These are phyloP conservation scores for Pseudobourletiella spinata DNA, from an alignment of 1,140 invertebrate genomes.

Conservation along the genomic window DNA sequence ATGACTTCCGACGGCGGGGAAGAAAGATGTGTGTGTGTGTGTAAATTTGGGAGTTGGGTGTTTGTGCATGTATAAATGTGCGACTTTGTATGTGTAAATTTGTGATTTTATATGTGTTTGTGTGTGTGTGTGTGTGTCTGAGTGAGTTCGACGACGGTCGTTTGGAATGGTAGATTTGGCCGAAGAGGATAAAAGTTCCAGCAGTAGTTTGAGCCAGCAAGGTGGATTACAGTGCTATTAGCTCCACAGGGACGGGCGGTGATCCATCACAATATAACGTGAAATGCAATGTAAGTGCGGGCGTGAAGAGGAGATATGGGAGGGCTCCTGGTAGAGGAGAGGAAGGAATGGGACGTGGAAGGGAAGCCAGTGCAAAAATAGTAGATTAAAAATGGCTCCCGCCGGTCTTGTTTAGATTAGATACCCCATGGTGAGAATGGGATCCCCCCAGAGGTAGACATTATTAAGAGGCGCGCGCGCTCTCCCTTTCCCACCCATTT, in stretches of 20 bases:
- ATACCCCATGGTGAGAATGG: neutral
- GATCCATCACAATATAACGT: conserved; percentile 5
- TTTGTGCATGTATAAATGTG: neutral
- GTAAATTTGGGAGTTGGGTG: neutral
- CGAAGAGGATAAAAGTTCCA: neutral
- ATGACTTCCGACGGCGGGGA: too few relatives aligned
- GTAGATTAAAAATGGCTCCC: neutral
- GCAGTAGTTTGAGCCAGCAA: neutral
- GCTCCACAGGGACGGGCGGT: neutral
- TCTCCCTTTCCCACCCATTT: neutral
- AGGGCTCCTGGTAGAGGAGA: neutral
- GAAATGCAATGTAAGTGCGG: neutral
- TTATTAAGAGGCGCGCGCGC: conserved; percentile 8
- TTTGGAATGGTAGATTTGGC: neutral
- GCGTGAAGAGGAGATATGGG: neutral
- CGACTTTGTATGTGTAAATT: neutral
- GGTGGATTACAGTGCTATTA: conserved; percentile 4
- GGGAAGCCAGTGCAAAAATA: neutral
- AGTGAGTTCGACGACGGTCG: neutral
- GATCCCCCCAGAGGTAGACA: neutral
- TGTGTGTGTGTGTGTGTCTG: neutral
- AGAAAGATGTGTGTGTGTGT: too few relatives aligned
- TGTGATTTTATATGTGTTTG: neutral
- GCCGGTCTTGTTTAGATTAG: conserved; percentile 6
- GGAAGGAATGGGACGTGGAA: neutral